phyloP scores from a whole-genome alignment of 2,888 invertebrate genomes.

The Heliconius ethilla region DNA sequence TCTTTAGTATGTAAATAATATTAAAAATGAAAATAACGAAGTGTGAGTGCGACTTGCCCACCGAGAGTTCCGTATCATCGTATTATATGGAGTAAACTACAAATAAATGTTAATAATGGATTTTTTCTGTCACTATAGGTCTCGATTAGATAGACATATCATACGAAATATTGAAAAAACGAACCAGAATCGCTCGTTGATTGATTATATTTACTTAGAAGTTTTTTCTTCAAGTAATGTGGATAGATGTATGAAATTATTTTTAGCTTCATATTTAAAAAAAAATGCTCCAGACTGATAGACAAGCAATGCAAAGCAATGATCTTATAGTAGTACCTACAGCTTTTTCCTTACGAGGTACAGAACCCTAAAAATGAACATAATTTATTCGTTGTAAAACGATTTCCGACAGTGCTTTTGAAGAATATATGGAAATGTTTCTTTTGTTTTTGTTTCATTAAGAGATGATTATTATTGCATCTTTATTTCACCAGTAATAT shows the following conservation, averaged over 20 bases:
- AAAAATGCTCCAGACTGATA: too few species aligned
- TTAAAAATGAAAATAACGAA: background rate
- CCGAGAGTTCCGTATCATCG: background rate
- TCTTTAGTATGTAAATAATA: constrained; percentile 11
- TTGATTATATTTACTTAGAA: too few species aligned
- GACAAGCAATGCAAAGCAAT: too few species aligned
- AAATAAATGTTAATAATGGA: too few species aligned
- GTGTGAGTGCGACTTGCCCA: background rate
- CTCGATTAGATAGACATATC: too few species aligned
- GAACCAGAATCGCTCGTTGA: too few species aligned
- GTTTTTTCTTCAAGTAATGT: too few species aligned
- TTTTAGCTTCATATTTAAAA: too few species aligned
- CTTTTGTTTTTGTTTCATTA: constrained; percentile 7
- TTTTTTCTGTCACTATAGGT: too few species aligned
- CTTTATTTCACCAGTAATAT: background rate
- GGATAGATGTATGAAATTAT: too few species aligned
- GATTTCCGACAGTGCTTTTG: background rate
- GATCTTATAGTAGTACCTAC: background rate
- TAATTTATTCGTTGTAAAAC: constrained; percentile 2
- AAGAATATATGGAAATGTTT: constrained; percentile 2
- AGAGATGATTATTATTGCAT: background rate
- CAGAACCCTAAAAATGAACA: background rate
- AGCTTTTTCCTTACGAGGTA: background rate
- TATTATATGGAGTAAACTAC: too few species aligned
- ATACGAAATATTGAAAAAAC: too few species aligned